phyloP scores from a whole-genome alignment of 2,888 invertebrate species.

The Drosophila ustulata region DNA sequence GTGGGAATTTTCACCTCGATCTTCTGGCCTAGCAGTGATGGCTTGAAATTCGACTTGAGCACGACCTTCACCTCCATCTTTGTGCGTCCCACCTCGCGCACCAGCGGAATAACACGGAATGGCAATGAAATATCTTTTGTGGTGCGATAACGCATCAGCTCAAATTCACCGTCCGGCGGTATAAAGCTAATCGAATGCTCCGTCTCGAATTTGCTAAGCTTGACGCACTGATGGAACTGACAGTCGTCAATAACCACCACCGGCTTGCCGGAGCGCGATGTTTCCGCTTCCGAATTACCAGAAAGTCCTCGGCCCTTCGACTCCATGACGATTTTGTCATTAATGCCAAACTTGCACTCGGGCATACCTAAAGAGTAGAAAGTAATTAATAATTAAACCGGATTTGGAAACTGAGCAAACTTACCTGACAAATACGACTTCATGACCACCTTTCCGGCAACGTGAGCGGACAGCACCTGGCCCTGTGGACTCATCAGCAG shows the following conservation, averaged over 20 bases:
- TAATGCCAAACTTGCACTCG: constrained; percentile 99
- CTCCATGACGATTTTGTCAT: constrained; percentile 99
- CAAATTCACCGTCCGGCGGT: constrained; percentile 99
- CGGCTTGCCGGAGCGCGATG: constrained; percentile 96
- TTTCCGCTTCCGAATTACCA: constrained; percentile 90
- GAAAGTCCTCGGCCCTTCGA: constrained; percentile 92
- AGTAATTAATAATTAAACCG: not conserved
- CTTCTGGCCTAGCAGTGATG: constrained; percentile 98
- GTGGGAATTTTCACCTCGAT: constrained; percentile 99
- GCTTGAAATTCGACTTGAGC: constrained; percentile 99
- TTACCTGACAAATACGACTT: constrained; percentile 96
- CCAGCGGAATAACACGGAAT: constrained; percentile 99
- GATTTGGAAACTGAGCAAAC: constrained; percentile 10
- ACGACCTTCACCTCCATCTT: constrained; percentile 99
- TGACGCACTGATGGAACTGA: constrained; percentile 99
- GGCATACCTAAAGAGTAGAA: constrained; percentile 93
- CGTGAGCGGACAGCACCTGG: constrained; percentile 99
- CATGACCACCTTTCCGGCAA: constrained; percentile 99
- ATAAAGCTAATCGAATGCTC: constrained; percentile 99
- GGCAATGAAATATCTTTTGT: constrained; percentile 99
- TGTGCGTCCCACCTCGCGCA: constrained; percentile 98
- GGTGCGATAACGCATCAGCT: constrained; percentile 99
- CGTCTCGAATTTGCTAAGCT: constrained; percentile 99
- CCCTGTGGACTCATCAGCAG: constrained; percentile 99
- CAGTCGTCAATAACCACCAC: constrained; percentile 99